Percentiles rank a stretch among this genome's conserved stretches.
phyloP scores from a whole-genome alignment of 2,888 invertebrate species.

The Yponomeuta evonymella region DNA sequence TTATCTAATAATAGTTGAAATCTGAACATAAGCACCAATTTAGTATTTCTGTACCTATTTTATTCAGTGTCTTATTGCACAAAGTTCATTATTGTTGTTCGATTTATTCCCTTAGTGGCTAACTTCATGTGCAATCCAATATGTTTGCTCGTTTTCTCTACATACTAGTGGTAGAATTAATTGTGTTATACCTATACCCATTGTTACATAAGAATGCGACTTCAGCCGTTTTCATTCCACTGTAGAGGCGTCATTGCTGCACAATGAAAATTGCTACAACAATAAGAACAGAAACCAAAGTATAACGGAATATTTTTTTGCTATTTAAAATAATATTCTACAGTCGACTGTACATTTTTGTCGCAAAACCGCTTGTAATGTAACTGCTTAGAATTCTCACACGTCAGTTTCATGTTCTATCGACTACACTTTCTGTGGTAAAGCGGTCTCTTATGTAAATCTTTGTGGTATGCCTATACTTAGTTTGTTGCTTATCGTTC shows the following conservation, averaged over 20 bases:
- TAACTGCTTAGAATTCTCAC: no score
- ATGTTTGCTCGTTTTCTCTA: background rate
- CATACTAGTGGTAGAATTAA: background rate
- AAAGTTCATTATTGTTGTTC: conserved; percentile 1
- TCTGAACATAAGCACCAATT: background rate
- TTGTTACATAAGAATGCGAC: background rate
- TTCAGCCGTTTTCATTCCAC: background rate
- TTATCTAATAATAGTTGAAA: background rate
- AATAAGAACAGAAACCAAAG: no score
- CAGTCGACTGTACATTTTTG: no score
- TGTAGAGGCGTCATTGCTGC: background rate
- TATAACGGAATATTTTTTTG: no score
- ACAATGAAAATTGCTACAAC: background rate
- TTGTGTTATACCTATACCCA: background rate
- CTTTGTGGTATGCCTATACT: no score
- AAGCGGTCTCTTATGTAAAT: no score
- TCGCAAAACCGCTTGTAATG: no score
- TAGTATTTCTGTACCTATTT: background rate
- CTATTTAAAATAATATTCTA: no score
- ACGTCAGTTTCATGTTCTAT: no score
- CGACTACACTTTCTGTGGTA: no score
- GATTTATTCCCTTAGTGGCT: background rate
- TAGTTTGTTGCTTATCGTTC: no score
- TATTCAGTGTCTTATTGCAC: background rate
- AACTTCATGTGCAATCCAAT: background rate